phyloP scores from a whole-genome alignment of 2,888 invertebrate species.

The Agrochola litura region DNA sequence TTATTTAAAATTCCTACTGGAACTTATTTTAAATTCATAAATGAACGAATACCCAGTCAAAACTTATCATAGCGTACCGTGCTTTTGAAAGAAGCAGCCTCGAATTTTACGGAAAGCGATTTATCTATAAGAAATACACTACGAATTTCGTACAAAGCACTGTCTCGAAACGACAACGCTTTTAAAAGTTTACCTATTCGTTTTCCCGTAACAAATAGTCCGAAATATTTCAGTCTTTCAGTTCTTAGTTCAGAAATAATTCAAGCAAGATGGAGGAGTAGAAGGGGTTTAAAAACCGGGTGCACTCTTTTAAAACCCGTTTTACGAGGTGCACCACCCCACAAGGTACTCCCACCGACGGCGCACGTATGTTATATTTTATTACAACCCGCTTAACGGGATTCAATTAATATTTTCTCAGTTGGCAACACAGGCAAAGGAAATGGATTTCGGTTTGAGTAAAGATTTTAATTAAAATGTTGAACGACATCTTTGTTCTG shows the following conservation, averaged over 20 bases:
- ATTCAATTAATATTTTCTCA: constrained; percentile 63
- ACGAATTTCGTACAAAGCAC: constrained; percentile 39
- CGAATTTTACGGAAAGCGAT: constrained; percentile 31
- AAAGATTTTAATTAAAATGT: constrained; percentile 31
- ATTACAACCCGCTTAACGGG: constrained; percentile 51
- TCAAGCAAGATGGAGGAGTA: constrained; percentile 57
- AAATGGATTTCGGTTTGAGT: constrained; percentile 47
- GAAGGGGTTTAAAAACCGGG: constrained; percentile 61
- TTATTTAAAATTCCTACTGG: not conserved
- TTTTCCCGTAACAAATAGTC: constrained; percentile 45
- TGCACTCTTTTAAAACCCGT: constrained; percentile 67
- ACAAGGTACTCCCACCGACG: constrained; percentile 11
- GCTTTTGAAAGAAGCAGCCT: constrained; percentile 16
- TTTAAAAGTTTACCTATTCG: constrained; percentile 42
- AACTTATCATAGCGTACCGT: not conserved
- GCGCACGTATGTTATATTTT: constrained; percentile 55
- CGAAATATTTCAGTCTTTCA: constrained; percentile 46
- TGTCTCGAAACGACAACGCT: constrained; percentile 37
- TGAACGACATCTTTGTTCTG: not conserved
- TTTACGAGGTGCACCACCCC: constrained; percentile 69
- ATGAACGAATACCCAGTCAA: constrained; percentile 16
- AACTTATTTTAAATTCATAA: constrained; percentile 1
- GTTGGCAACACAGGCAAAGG: constrained; percentile 28
- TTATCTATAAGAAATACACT: constrained; percentile 39
- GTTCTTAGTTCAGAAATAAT: constrained; percentile 64